Evolutionary conservation across 2,797 vertebrate genomes (phyloP), one percentile per base, ranked within the genome.

Genomic region (Chaetodon trifasciatus): DNA sequence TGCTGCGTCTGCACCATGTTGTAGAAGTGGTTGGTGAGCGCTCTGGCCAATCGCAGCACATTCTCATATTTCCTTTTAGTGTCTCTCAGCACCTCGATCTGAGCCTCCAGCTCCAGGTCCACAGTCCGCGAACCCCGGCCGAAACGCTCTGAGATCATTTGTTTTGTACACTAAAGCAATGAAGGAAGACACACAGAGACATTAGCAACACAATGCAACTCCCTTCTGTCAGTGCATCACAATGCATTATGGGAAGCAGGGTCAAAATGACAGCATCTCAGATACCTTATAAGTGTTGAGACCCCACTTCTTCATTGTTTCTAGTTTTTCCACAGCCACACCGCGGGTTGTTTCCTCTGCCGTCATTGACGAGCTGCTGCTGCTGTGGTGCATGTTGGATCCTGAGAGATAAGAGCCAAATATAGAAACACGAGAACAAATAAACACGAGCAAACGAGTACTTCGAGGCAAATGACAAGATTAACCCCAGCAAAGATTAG

Each of bases 1-100:
- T 98, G 97, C 95, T 99, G 98, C 0, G 98, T 99, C 96, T 99
- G 98, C 82, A 99, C 97, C 92, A 99, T 97, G 95, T 97, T 98
- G 96, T 98, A 98, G 93, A 99, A 97, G 91, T 99, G 98, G 80
- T 95, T 95, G 70, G 97, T 98, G 83, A 99, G 96, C 0, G 96
- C 97, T 84, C 97, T 93, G 0, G 97, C 97, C 90, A 99, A 87
- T 71, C 96, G 95, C 90, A 99, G 95, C 56, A 99, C 94, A 0
- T 89, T 96, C 92, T 99, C 97, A 13, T 99, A 99, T 92, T 98
- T 98, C 89, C 95, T 96, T 92, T 98, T 99, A 1, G 98, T 99
- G 94, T 99, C 98, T 10, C 98, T 94, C 69, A 99, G 94, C 78
- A 98, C 95, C 76, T 99, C 98, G 0, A 99, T 98, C 94, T 99